Conservation (phyloP, 2,888 invertebrate genomes). For the Salpingus planirostris region DNA sequence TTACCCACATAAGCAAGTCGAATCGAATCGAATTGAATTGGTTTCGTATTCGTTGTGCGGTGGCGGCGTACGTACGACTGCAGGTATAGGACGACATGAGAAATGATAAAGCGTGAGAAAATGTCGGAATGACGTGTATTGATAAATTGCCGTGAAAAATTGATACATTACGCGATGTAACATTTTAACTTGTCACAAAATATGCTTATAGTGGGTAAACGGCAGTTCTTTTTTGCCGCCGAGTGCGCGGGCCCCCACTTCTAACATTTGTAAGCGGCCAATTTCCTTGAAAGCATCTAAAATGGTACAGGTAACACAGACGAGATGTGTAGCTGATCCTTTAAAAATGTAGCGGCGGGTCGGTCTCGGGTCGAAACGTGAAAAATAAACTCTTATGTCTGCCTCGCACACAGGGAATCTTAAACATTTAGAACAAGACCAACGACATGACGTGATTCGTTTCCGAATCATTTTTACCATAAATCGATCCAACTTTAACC, state of each 20-base stretch:
- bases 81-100: constrained; percentile 10
- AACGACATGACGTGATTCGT: constrained; percentile 16
- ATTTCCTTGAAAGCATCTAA: constrained; percentile 38
- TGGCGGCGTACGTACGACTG: too few species aligned
- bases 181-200: constrained; percentile 23
- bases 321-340: constrained; percentile 34
- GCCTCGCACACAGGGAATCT: constrained; percentile 23
- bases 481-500: constrained; percentile 24
- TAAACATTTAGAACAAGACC: constrained; percentile 23
- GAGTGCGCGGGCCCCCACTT: constrained; percentile 14
- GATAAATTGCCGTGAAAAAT: constrained; percentile 21
- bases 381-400: constrained; percentile 26
- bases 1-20: too few species aligned
- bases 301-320: constrained; percentile 32
- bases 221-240: constrained; percentile 15
- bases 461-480: constrained; percentile 22
- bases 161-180: constrained; percentile 20
- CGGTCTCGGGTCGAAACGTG: constrained; percentile 22
- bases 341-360: constrained; percentile 36
- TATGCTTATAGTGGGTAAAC: constrained; percentile 17
- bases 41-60: too few species aligned
- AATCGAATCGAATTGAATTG: too few species aligned
- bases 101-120: constrained; percentile 19
- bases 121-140: constrained; percentile 22
- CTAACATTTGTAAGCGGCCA: constrained; percentile 28